Evolutionary conservation across 2,113 vertebrate genomes (phyloP), one percentile per base, ranked within the genome.

Genomic region (Eptatretus burgeri): DNA sequence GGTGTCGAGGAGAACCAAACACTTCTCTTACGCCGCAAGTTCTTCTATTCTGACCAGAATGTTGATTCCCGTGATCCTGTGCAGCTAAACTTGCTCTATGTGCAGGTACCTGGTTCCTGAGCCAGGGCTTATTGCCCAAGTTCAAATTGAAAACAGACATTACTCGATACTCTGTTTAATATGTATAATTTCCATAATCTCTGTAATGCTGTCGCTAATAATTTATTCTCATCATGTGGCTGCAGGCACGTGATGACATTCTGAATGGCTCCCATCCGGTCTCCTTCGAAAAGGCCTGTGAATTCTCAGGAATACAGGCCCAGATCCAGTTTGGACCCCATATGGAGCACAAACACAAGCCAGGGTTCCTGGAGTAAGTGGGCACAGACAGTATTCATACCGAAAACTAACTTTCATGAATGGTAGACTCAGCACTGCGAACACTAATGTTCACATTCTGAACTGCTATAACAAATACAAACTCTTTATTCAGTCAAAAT

Each of bases 291-390:
- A 98, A 98, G 74, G 89, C 86, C 41, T 93, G 86, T 16, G 91
- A 98, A 74, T 98, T 98, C 64, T 83, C 82, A 20, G 89, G 85
- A 63, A 87, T 98, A 71, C 91, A 98, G 78, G 85, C 83, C 52
- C 89, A 96, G 75, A 96, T 98, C 77, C 91, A 98, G 72, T 98
- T 98, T 27, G 91, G 91, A 73, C 85, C 89, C 71, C 86, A 98
- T 5, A 82, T 87, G 69, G 91, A 98, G 66, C 84, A 84, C 75
- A 98, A 96, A 74, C 91, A 98, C 77, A 98, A 93, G 71, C 82
- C 85, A 16, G 91, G 91, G 76, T 98, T 98, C 74, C 74, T 98
- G 65, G 91, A 96, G 89, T 96, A 86, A 87, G 77, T 68, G 14
- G 13, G 20, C 56, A 41, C 27, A 41, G 27, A 41, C 27, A 41